These are phyloP conservation scores for Gobiocypris rarus DNA, from an alignment of 2,113 vertebrate species.

Conservation along the genomic window DNA sequence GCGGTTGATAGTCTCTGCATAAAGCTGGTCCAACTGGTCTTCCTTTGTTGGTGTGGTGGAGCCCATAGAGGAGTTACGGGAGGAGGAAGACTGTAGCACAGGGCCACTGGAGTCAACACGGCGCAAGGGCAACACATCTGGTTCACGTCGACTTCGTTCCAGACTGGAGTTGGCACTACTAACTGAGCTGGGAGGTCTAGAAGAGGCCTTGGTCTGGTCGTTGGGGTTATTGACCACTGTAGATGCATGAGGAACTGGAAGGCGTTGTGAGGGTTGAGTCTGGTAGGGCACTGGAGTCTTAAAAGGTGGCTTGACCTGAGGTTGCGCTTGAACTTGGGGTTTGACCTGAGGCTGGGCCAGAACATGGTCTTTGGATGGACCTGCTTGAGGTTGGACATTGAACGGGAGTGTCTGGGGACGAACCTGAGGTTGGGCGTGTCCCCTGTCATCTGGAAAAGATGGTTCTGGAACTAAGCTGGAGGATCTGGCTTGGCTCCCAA, in stretches of 20 bases:
- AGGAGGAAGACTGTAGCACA: constrained; percentile 75
- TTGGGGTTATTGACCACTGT: constrained; percentile 53
- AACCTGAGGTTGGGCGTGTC: constrained; percentile 39
- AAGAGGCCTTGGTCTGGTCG: constrained; percentile 58
- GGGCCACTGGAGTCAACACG: constrained; percentile 86
- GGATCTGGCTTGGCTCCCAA: constrained; percentile 53
- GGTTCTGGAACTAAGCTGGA: constrained; percentile 63
- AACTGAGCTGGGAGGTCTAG: constrained; percentile 62
- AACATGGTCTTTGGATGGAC: constrained; percentile 47
- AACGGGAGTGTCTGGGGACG: constrained; percentile 45
- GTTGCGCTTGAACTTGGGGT: constrained; percentile 39
- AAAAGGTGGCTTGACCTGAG: constrained; percentile 16
- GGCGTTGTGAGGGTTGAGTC: constrained; percentile 37
- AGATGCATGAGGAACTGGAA: constrained; percentile 63
- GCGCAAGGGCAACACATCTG: constrained; percentile 88
- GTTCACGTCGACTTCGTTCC: constrained; percentile 76
- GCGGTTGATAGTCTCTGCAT: constrained; percentile 89
- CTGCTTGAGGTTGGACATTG: constrained; percentile 46
- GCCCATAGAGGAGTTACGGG: constrained; percentile 81
- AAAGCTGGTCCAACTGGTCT: constrained; percentile 87
- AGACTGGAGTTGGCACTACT: constrained; percentile 72
- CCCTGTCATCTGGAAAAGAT: constrained; percentile 49
- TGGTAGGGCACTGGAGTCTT: constrained; percentile 53
- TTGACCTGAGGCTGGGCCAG: constrained; percentile 53
- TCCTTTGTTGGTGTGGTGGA: constrained; percentile 82